Percentiles rank a stretch among this genome's conserved stretches.
phyloP scores from a whole-genome alignment of 2,797 vertebrate genomes.

The Lacerta bilineata region DNA sequence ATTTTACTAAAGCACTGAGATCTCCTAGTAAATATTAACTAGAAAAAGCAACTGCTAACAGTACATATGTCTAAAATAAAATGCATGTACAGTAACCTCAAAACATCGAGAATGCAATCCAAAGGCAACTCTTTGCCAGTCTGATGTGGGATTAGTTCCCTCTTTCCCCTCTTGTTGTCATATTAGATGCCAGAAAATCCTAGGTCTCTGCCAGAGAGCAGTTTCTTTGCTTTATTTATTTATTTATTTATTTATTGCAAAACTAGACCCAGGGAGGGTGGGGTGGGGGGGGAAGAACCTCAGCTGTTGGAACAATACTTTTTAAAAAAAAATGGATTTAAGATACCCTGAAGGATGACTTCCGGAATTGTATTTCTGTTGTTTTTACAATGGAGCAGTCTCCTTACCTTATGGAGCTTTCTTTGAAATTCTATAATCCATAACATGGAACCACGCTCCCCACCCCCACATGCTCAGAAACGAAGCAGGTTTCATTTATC shows the following conservation, averaged over 20 bases:
- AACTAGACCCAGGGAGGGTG: slow-evolving; percentile 59
- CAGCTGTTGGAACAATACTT: slow-evolving; percentile 50
- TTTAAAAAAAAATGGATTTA: slow-evolving; percentile 56
- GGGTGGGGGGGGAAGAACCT: slow-evolving; percentile 50
- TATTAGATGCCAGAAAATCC: slow-evolving; percentile 76
- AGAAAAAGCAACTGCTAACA: slow-evolving; percentile 28
- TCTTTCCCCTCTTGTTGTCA: slow-evolving; percentile 66
- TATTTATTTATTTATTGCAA: slow-evolving; percentile 71
- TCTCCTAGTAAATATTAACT: slow-evolving; percentile 42
- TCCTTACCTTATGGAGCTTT: slow-evolving; percentile 19
- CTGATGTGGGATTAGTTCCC: slow-evolving; percentile 70
- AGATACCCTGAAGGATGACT: slow-evolving; percentile 48
- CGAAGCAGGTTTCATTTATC: background rate
- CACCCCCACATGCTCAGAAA: background rate
- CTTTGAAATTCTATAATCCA: slow-evolving; percentile 39
- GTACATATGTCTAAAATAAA: slow-evolving; percentile 54
- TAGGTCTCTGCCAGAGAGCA: slow-evolving; percentile 74
- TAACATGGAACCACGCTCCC: too few species aligned
- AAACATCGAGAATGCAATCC: slow-evolving; percentile 69
- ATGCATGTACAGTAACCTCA: slow-evolving; percentile 56
- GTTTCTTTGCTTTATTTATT: slow-evolving; percentile 72
- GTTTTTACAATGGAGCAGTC: slow-evolving; percentile 40
- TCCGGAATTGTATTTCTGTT: slow-evolving; percentile 50
- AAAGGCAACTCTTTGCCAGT: slow-evolving; percentile 71
- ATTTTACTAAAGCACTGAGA: slow-evolving; percentile 50